These are phyloP conservation scores for Drosophila biarmipes DNA, from an alignment of 1,140 invertebrate genomes.

Conservation along the genomic window DNA sequence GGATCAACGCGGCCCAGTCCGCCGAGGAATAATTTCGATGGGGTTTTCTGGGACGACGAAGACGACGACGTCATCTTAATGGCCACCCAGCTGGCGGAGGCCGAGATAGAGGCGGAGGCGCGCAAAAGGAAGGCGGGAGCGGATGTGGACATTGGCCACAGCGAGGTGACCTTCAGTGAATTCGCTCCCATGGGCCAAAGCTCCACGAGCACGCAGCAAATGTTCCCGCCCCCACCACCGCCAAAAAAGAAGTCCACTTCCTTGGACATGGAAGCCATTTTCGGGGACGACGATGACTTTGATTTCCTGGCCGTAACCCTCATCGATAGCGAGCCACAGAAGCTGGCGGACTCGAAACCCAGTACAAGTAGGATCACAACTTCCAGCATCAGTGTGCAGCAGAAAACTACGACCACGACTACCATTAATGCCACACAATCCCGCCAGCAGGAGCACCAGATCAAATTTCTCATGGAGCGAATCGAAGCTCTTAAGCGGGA, in stretches of 20 bases:
- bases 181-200: conserved; percentile 49
- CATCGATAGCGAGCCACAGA: conserved; percentile 24
- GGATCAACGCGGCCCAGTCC: conserved; percentile 5
- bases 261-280: conserved; percentile 49
- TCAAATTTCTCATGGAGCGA: conserved; percentile 75
- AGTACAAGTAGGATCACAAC: background rate
- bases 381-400: conserved; percentile 17
- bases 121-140: conserved; percentile 10
- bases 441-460: conserved; percentile 72
- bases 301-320: conserved; percentile 44
- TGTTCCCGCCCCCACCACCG: conserved; percentile 15
- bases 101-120: conserved; percentile 39
- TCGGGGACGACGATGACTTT: conserved; percentile 62
- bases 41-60: conserved; percentile 70
- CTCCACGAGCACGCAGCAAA: conserved; percentile 71
- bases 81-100: conserved; percentile 72
- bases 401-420: conserved; percentile 1
- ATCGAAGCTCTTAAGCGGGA: conserved; percentile 67
- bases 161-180: conserved; percentile 63
- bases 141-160: conserved; percentile 7
- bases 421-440: conserved; percentile 35
- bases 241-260: conserved; percentile 7
- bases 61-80: conserved; percentile 74
- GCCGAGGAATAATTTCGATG: conserved; percentile 39
- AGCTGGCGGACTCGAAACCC: background rate